Conservation (phyloP, 2,113 vertebrate species). For the Deroptyus accipitrinus region DNA sequence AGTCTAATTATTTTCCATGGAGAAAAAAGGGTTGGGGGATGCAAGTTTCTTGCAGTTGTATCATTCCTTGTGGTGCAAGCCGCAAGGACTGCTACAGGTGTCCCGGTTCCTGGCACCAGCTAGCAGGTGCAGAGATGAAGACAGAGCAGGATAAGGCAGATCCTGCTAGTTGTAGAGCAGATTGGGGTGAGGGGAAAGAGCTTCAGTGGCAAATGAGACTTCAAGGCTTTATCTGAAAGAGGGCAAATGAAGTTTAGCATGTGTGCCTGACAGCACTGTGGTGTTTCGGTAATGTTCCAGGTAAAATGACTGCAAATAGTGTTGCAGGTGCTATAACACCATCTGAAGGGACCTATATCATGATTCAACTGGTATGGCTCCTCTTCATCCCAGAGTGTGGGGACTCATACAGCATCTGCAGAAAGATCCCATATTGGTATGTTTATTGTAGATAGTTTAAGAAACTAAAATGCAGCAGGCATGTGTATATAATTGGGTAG, state of each 20-base stretch:
- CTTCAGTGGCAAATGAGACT: neutral
- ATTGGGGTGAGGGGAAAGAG: neutral
- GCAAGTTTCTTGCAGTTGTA: neutral
- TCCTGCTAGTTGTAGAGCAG: neutral
- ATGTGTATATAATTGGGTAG: neutral
- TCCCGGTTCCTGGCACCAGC: neutral
- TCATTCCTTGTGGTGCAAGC: neutral
- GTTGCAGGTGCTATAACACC: neutral
- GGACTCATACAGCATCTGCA: neutral
- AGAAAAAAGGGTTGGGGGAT: neutral
- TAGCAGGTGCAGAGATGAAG: neutral
- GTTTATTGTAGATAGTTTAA: neutral
- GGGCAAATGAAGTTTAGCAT: neutral
- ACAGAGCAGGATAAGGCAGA: neutral
- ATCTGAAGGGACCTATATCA: neutral
- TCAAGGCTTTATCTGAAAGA: neutral
- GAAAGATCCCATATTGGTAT: neutral
- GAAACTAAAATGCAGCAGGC: neutral
- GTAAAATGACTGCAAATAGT: neutral
- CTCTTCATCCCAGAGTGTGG: neutral
- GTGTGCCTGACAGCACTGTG: neutral
- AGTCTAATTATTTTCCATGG: neutral
- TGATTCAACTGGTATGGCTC: neutral
- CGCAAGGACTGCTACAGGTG: neutral
- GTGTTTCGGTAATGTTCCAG: neutral